These are phyloP conservation scores for Otolemur crassicaudatus DNA, from an alignment of 2,797 vertebrate genomes.

Conservation along the genomic window DNA sequence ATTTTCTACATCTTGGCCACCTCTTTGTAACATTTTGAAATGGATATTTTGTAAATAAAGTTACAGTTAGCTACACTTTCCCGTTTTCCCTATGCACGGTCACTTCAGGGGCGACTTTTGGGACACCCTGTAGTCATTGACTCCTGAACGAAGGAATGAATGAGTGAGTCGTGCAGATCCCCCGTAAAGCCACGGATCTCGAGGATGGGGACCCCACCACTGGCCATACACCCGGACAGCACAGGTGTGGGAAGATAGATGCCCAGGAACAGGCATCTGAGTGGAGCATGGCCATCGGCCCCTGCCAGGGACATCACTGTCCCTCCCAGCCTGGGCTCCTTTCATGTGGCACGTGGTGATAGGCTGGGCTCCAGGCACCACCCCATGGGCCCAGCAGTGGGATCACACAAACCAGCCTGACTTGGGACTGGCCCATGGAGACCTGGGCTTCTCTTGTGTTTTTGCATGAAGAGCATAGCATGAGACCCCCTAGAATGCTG, in stretches of 20 bases:
- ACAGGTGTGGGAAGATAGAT: accelerated
- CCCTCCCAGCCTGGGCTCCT: background rate
- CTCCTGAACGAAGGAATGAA: accelerated
- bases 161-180: background rate
- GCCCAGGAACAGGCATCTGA: accelerated
- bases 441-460: background rate
- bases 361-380: no score
- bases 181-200: background rate
- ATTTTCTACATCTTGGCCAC: no score
- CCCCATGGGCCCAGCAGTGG: accelerated
- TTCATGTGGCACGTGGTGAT: accelerated
- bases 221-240: accelerated
- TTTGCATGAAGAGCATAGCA: accelerated
- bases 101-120: no score
- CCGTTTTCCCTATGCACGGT: no score
- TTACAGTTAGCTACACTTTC: no score
- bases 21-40: no score
- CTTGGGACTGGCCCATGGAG: accelerated
- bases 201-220: background rate
- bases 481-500: accelerated
- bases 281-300: background rate
- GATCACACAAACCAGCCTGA: accelerated
- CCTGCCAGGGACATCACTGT: background rate
- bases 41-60: no score
- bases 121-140: no score